A percentile compares a stretch with the other conserved stretches of the same genome.
These are phyloP conservation scores for Heteromyza rotundicornis DNA, from an alignment of 2,888 invertebrate genomes.

Conservation along the genomic window DNA sequence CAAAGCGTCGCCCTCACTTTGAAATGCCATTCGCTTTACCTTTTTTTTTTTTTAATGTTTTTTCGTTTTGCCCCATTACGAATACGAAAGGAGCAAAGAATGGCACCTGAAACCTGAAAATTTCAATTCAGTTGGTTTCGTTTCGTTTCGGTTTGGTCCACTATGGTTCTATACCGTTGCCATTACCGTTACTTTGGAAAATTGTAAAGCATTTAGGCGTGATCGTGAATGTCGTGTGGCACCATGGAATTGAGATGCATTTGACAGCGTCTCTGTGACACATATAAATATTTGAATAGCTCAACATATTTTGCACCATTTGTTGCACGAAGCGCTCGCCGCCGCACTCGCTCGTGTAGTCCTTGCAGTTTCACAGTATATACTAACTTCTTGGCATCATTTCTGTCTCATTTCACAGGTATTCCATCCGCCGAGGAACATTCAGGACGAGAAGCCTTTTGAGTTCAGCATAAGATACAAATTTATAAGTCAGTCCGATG, in stretches of 20 bases:
- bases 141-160: too few species aligned
- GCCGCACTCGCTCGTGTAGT: background rate
- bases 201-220: constrained; percentile 11
- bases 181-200: too few species aligned
- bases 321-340: background rate
- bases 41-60: too few species aligned
- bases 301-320: constrained; percentile 24
- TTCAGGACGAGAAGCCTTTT: constrained; percentile 77
- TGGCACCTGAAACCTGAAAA: constrained; percentile 6
- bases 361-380: background rate
- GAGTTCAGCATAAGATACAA: constrained; percentile 81
- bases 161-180: too few species aligned
- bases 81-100: background rate
- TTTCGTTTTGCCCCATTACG: too few species aligned
- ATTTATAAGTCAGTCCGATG: constrained; percentile 80
- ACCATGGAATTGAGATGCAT: constrained; percentile 10
- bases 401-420: constrained; percentile 49
- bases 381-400: background rate
- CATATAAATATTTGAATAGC: constrained; percentile 34
- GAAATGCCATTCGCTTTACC: too few species aligned
- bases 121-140: constrained; percentile 15
- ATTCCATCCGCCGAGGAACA: constrained; percentile 69
- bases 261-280: constrained; percentile 21
- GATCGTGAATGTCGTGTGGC: constrained; percentile 3
- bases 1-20: too few species aligned